Percentiles rank a stretch among this genome's conserved stretches.
Evolutionary conservation across 2,888 invertebrate species (phyloP).

Genomic region (Hylaea fasciaria): DNA sequence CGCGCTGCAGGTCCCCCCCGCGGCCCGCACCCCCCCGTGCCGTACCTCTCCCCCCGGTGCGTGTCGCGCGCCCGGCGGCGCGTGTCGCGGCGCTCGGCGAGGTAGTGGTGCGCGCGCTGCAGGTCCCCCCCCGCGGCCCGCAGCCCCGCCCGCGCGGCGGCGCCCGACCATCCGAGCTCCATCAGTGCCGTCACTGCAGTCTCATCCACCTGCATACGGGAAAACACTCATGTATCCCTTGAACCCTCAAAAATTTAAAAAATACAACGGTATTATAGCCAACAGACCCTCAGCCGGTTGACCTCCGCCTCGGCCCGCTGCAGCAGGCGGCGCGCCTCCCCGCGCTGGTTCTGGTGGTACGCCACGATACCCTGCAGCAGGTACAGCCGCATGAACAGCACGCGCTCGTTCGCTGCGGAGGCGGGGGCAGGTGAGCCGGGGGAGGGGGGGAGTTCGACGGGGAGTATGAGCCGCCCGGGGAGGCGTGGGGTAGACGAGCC

Average conservation of each 20-base stretch:
- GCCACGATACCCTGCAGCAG: slow-evolving; percentile 91
- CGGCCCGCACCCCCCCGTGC: no score
- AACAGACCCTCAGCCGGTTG: slow-evolving; percentile 79
- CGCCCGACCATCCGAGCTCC: slow-evolving; percentile 86
- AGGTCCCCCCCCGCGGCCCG: slow-evolving; percentile 73
- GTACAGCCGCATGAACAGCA: slow-evolving; percentile 90
- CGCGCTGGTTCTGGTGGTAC: slow-evolving; percentile 90
- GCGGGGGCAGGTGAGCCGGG: neutral
- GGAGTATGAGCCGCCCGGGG: neutral
- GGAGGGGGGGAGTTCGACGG: neutral
- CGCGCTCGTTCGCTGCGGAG: slow-evolving; percentile 87
- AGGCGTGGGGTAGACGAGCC: neutral
- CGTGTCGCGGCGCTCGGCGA: slow-evolving; percentile 84
- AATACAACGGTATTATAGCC: no score
- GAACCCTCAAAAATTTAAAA: no score
- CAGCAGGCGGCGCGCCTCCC: slow-evolving; percentile 86
- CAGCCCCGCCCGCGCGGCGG: slow-evolving; percentile 89
- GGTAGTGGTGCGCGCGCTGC: slow-evolving; percentile 87
- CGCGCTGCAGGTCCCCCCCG: neutral
- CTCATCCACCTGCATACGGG: slow-evolving; percentile 63
- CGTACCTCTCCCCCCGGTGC: slow-evolving; percentile 44
- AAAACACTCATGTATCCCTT: no score
- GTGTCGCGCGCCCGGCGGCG: slow-evolving; percentile 55
- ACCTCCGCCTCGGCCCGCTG: slow-evolving; percentile 87
- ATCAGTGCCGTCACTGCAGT: slow-evolving; percentile 57